Base-by-base conservation (phyloP, 2,888 invertebrate genomes). In the Patella caerulea region DNA sequence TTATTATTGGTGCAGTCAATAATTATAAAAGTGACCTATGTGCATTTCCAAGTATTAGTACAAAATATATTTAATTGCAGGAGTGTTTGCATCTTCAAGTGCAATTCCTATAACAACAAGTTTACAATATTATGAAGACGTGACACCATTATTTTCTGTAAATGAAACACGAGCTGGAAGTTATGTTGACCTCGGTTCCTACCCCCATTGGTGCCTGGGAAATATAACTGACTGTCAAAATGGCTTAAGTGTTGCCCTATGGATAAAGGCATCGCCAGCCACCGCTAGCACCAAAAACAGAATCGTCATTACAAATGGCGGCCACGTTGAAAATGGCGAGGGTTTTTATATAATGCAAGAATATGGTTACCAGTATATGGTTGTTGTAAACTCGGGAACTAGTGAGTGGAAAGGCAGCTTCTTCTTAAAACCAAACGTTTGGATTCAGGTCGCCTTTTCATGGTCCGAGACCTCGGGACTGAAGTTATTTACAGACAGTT, bases 151-250 rank as follows among this genome's bases (percentile, higher is more conserved):
- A 19, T 81, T 83, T 74, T 59, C 65, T 14, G 72, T 74, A n/a
- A 81, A 74, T 19, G 74, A 81, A 29, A 78, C 79, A 19, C 78
- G 81, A 3, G 56, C 77, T 14, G 87, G 86, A 3, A 86, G 86
- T 52, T 83, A 86, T 74, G 83, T 81, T 19, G 78, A 83, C 69
- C 81, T 91, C 12, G 89, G 88, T 29, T 78, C 84, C 34, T 88
- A 83, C 79, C 88, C 88, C 0, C 87, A 90, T 77, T 87, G 88
- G 85, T 91, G 91, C 77, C 81, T 89, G n/a, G 90, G 90, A n/a
- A 86, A 90, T 83, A 72, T 91, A 73, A 79, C 81, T 7, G 77
- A 75, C 11, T 91, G 91, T 82, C 29, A 69, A 0, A 75, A 84
- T 9, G 91, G 91, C 19, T 80, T 91, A 55, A 86, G 86, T 9